Conservation (phyloP, 1,140 invertebrate species). For the Gonioctena quinquepunctata region DNA sequence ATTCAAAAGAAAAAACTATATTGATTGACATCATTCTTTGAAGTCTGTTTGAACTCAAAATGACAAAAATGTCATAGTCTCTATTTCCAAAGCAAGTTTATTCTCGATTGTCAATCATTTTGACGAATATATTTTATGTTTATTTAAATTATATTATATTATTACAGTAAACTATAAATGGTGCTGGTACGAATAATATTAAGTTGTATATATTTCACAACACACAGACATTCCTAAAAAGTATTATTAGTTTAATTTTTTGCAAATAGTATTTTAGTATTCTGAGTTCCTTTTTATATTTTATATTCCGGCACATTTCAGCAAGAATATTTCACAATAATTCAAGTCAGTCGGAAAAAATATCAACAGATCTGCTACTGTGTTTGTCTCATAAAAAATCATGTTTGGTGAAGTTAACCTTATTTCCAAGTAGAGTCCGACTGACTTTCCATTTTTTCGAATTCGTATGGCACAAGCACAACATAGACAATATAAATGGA, state of each 20-base stretch:
- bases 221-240: slow-evolving; percentile 52
- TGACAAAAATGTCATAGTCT: too few relatives aligned
- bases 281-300: slow-evolving; percentile 35
- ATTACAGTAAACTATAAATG: slow-evolving; percentile 32
- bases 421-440: too few relatives aligned
- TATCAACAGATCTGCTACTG: not conserved
- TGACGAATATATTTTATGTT: not conserved
- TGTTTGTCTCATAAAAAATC: not conserved
- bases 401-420: too few relatives aligned
- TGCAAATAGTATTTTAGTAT: slow-evolving; percentile 18
- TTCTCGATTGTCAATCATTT: too few relatives aligned
- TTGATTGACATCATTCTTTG: too few relatives aligned
- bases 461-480: slow-evolving; percentile 28
- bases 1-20: too few relatives aligned
- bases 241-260: slow-evolving; percentile 49
- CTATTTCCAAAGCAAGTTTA: too few relatives aligned
- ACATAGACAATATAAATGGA: slow-evolving; percentile 37
- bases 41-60: too few relatives aligned
- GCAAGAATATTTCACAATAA: not conserved
- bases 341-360: not conserved
- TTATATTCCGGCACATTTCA: not conserved
- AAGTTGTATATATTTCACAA: slow-evolving; percentile 48
- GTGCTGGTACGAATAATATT: slow-evolving; percentile 49
- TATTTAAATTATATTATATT: not conserved
- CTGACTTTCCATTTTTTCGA: not conserved